These are phyloP conservation scores for Leptoteleia sp. DNA, from an alignment of 1,140 invertebrate genomes.

Conservation along the genomic window DNA sequence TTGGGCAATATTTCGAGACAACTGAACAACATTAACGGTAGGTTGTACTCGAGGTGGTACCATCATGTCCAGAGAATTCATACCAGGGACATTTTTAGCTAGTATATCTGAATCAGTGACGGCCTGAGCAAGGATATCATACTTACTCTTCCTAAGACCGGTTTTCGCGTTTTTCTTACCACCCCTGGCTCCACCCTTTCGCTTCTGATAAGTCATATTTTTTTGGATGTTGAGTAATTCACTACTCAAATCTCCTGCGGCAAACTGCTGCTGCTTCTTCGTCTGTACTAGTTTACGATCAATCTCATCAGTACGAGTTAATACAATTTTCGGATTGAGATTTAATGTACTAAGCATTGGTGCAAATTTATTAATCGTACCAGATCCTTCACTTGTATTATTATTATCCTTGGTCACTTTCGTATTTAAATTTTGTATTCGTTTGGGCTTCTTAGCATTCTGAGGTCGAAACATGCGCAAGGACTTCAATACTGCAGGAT, in stretches of 20 bases:
- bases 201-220: constrained; percentile 76
- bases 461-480: constrained; percentile 82
- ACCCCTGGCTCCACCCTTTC: constrained; percentile 54
- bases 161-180: constrained; percentile 66
- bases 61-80: constrained; percentile 81
- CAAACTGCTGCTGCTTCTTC: constrained; percentile 73
- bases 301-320: constrained; percentile 78
- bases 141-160: constrained; percentile 71
- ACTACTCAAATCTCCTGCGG: constrained; percentile 72
- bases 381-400: constrained; percentile 51
- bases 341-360: constrained; percentile 81
- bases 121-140: constrained; percentile 72
- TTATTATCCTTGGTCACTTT: constrained; percentile 71
- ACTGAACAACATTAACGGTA: constrained; percentile 84
- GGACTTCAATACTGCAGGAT: constrained; percentile 82
- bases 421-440: constrained; percentile 62
- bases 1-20: constrained; percentile 79
- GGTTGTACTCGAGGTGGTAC: constrained; percentile 80
- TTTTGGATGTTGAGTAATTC: constrained; percentile 77
- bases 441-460: constrained; percentile 74
- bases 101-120: constrained; percentile 77
- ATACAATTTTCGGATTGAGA: constrained; percentile 81
- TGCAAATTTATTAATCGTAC: constrained; percentile 73
- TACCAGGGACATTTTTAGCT: constrained; percentile 70
- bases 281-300: constrained; percentile 70